phyloP scores from a whole-genome alignment of 2,113 vertebrate species.

The Apteryx mantelli region DNA sequence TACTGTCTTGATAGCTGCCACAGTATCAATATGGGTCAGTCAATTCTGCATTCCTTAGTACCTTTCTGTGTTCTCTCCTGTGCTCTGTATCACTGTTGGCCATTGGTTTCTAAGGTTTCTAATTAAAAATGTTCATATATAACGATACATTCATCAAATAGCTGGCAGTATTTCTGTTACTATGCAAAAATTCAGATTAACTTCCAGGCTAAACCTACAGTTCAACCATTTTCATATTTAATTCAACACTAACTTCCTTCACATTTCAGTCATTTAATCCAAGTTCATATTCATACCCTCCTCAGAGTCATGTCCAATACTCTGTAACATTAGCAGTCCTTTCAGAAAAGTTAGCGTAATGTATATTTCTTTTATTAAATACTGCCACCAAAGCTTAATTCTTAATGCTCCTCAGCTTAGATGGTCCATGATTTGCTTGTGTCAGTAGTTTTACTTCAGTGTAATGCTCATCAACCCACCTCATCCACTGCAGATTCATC shows the following conservation, averaged over 20 bases:
- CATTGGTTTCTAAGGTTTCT: slow-evolving; percentile 4
- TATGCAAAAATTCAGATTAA: not conserved
- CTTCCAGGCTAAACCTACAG: not conserved
- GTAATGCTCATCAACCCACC: slow-evolving; percentile 15
- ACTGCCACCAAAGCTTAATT: slow-evolving; percentile 48
- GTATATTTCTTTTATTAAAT: slow-evolving; percentile 35
- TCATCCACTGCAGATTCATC: slow-evolving; percentile 37
- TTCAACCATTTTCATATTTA: not conserved
- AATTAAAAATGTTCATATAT: not conserved
- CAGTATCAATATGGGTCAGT: not conserved
- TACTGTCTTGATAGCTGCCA: slow-evolving; percentile 47
- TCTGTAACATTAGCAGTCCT: not conserved
- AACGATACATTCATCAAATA: not conserved
- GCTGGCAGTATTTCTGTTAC: not conserved
- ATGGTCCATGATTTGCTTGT: slow-evolving; percentile 20
- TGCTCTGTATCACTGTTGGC: not conserved
- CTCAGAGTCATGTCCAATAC: not conserved
- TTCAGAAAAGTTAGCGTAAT: slow-evolving; percentile 28
- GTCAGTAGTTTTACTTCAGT: slow-evolving; percentile 39
- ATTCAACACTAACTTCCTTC: not conserved
- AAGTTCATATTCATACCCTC: not conserved
- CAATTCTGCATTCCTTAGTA: slow-evolving; percentile 8
- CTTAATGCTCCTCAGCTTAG: slow-evolving; percentile 19
- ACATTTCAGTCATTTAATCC: not conserved
- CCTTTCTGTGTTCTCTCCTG: not conserved